phyloP scores from a whole-genome alignment of 2,113 vertebrate species.

The Ochotona curzoniae region DNA sequence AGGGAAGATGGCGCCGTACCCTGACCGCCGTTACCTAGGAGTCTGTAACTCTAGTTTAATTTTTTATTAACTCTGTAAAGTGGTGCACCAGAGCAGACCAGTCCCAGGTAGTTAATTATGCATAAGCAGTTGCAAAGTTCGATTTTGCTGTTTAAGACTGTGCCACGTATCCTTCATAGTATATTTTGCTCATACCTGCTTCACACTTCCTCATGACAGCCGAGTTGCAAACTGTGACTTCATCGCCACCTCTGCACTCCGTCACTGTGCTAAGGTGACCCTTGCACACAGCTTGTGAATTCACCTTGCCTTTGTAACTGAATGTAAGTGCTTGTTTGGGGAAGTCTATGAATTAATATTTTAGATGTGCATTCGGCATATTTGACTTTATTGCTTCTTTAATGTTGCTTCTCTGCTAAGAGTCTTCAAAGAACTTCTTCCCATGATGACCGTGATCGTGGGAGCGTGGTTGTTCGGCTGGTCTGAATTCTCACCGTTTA shows the following conservation, averaged over 20 bases:
- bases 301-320: constrained; percentile 41
- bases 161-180: constrained; percentile 37
- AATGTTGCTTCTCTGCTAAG: constrained; percentile 43
- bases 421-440: constrained; percentile 57
- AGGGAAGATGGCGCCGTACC: constrained; percentile 69
- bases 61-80: constrained; percentile 66
- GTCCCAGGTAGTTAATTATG: constrained; percentile 72
- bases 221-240: constrained; percentile 77
- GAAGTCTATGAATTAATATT: constrained; percentile 53
- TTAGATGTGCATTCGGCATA: constrained; percentile 40
- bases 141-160: constrained; percentile 69
- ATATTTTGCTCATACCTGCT: constrained; percentile 64
- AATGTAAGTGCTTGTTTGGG: neutral
- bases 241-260: constrained; percentile 27
- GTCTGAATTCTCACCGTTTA: constrained; percentile 27
- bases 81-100: constrained; percentile 38
- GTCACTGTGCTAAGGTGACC: constrained; percentile 55
- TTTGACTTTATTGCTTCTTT: constrained; percentile 42
- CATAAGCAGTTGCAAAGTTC: constrained; percentile 79
- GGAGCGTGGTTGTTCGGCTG: neutral
- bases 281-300: constrained; percentile 46
- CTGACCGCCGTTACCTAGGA: constrained; percentile 58
- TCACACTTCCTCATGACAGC: constrained; percentile 69
- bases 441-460: neutral
- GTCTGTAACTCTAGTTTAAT: constrained; percentile 64